These are phyloP conservation scores for Leucoma salicis DNA, from an alignment of 2,888 invertebrate genomes.

Conservation along the genomic window DNA sequence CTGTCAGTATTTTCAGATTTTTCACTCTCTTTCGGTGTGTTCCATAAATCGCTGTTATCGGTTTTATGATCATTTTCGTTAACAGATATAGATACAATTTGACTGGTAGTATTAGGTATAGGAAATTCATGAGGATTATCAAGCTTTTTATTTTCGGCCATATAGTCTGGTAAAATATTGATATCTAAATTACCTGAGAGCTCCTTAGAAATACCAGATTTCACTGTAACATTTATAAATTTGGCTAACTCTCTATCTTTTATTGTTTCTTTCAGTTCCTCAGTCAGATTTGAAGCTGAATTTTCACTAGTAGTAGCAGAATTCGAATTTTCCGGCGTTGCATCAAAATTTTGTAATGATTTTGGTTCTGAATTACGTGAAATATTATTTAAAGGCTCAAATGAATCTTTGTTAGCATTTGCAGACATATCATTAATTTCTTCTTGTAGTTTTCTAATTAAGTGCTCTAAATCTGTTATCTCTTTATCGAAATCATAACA, in stretches of 20 bases:
- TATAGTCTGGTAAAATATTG: slow-evolving; percentile 3
- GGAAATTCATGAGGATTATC: not conserved
- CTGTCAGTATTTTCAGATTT: not conserved
- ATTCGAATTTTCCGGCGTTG: not conserved
- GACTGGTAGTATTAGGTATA: not conserved
- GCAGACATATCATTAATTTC: slow-evolving; percentile 49
- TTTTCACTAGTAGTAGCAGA: slow-evolving; percentile 1
- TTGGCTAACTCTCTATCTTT: not conserved
- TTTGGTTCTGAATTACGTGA: not conserved
- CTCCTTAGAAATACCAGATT: not conserved
- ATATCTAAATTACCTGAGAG: slow-evolving; percentile 1
- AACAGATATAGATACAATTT: not conserved
- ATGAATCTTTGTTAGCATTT: slow-evolving; percentile 8
- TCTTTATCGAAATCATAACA: slow-evolving; percentile 45
- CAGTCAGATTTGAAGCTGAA: not conserved
- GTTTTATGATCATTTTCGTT: not conserved
- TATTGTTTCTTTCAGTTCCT: not conserved
- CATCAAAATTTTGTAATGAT: slow-evolving; percentile 1
- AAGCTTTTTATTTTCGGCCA: slow-evolving; percentile 1
- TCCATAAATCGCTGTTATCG: not conserved
- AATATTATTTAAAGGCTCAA: not conserved
- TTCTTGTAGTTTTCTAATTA: slow-evolving; percentile 41
- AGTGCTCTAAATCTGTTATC: slow-evolving; percentile 39
- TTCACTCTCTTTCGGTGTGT: not conserved
- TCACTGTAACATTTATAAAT: not conserved